Conservation (phyloP, 64 coral and sea anemone species). For the Stichodactyla helianthus region DNA sequence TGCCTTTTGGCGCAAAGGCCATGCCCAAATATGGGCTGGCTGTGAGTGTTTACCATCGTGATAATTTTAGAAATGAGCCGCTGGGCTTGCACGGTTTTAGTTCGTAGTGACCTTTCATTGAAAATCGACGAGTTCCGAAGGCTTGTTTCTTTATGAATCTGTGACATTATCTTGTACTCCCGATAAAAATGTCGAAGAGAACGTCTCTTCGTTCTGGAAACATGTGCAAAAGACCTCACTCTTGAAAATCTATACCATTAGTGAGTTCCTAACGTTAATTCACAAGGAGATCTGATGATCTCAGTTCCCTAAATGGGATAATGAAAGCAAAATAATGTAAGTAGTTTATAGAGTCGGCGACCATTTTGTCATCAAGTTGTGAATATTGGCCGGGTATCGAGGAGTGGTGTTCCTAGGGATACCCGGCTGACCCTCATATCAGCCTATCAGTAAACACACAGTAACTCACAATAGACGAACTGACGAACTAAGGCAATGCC, state of each 20-base stretch:
- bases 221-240: background rate
- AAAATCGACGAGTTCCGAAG: background rate
- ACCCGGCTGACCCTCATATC: background rate
- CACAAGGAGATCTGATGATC: background rate
- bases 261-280: background rate
- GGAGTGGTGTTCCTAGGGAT: background rate
- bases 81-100: background rate
- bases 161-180: background rate
- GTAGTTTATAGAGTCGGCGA: background rate
- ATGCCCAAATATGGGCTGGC: constrained; percentile 6
- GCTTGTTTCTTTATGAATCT: background rate
- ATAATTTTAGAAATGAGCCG: constrained; percentile 12
- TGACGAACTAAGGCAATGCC: background rate
- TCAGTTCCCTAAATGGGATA: background rate
- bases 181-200: background rate
- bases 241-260: background rate
- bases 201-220: background rate
- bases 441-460: background rate
- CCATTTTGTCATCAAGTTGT: background rate
- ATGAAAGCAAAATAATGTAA: background rate
- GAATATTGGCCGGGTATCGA: background rate
- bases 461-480: background rate
- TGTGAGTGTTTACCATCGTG: background rate
- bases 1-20: background rate
- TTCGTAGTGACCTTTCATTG: background rate